Percentiles rank a stretch among this genome's conserved stretches.
Evolutionary conservation across 1,140 invertebrate genomes (phyloP).

Genomic region (Coelopa frigida): DNA sequence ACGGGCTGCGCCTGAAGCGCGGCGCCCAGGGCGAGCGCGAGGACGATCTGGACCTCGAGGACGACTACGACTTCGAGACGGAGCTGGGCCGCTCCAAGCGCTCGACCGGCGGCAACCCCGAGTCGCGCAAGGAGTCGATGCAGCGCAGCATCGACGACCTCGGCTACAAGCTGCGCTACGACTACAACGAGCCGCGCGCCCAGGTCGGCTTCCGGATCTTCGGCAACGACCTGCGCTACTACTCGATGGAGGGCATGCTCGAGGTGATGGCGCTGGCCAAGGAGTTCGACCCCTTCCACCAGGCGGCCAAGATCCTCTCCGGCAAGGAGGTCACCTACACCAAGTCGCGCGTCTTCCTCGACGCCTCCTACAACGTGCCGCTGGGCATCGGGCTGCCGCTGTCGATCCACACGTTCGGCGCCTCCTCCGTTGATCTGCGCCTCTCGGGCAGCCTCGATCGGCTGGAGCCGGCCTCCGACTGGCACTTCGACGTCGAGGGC

Average conservation of each 20-base stretch:
- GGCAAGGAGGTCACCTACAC: constrained; percentile 72
- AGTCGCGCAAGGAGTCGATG: constrained; percentile 21
- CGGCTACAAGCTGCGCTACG: constrained; percentile 41
- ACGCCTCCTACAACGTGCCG: constrained; percentile 77
- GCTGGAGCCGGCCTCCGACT: constrained; percentile 44
- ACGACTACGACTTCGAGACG: constrained; percentile 26
- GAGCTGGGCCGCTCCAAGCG: constrained; percentile 15
- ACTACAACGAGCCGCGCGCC: constrained; percentile 51
- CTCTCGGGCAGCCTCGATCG: constrained; percentile 59
- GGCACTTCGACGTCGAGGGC: constrained; percentile 66
- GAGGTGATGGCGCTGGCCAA: constrained; percentile 56
- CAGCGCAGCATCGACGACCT: constrained; percentile 29
- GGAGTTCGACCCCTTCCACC: constrained; percentile 59
- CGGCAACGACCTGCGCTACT: constrained; percentile 70
- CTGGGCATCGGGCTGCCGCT: constrained; percentile 78
- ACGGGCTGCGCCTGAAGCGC: constrained; percentile 30
- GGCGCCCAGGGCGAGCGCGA: constrained; percentile 2
- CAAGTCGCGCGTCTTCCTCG: constrained; percentile 73
- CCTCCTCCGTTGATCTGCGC: constrained; percentile 74
- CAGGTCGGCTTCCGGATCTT: constrained; percentile 60
- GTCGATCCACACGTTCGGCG: constrained; percentile 74
- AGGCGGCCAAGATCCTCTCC: constrained; percentile 63
- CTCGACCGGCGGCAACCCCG: constrained; percentile 4
- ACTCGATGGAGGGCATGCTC: constrained; percentile 56
- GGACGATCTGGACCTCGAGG: constrained; percentile 13